These are phyloP conservation scores for Euschistus heros DNA, from an alignment of 1,140 invertebrate species.

Conservation along the genomic window DNA sequence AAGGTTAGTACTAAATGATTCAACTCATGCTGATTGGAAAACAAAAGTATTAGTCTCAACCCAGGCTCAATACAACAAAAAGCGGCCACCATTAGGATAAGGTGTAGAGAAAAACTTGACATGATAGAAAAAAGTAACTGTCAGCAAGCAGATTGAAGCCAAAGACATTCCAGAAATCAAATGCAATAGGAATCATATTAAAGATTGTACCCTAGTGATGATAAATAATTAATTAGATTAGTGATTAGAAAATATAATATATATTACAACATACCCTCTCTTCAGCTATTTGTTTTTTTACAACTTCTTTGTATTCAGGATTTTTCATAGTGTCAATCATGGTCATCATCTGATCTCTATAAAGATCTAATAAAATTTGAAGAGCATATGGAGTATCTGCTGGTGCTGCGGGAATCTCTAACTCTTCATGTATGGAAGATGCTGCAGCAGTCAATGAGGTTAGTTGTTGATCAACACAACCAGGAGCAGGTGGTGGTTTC, in stretches of 20 bases:
- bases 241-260: too few relatives aligned
- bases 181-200: background rate
- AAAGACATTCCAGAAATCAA: background rate
- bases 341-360: slow-evolving; percentile 66
- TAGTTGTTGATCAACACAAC: slow-evolving; percentile 80
- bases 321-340: slow-evolving; percentile 72
- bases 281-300: slow-evolving; percentile 65
- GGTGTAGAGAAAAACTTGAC: too few relatives aligned
- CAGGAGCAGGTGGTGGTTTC: slow-evolving; percentile 67
- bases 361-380: slow-evolving; percentile 73
- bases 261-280: slow-evolving; percentile 48
- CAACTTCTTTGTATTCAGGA: slow-evolving; percentile 55
- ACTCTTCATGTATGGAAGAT: slow-evolving; percentile 56
- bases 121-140: too few relatives aligned
- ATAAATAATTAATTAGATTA: too few relatives aligned
- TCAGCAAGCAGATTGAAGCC: too few relatives aligned
- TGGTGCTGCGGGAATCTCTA: slow-evolving; percentile 65
- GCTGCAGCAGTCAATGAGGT: slow-evolving; percentile 53
- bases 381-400: slow-evolving; percentile 71
- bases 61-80: too few relatives aligned
- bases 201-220: background rate
- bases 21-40: too few relatives aligned
- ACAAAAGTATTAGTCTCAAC: too few relatives aligned
- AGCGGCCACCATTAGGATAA: too few relatives aligned
- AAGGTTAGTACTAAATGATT: too few relatives aligned